Evolutionary conservation across 2,797 vertebrate species (phyloP).

Genomic region (Catamblyrhynchus diadema): DNA sequence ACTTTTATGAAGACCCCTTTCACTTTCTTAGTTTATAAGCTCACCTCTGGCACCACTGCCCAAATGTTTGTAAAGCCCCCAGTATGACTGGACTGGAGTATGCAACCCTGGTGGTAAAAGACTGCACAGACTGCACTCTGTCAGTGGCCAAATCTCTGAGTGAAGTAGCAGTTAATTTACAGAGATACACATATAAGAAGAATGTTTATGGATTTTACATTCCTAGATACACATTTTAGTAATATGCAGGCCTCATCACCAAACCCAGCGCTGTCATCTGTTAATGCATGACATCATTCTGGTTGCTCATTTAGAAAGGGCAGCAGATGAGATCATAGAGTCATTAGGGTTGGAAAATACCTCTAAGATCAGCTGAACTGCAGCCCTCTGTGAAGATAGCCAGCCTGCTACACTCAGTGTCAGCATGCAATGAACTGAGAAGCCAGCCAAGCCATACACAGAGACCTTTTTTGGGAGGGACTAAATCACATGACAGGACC

Average conservation of each 20-base stretch:
- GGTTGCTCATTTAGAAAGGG: background rate
- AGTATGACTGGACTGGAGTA: background rate
- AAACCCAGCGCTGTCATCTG: background rate
- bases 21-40: background rate
- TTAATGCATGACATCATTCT: background rate
- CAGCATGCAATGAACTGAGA: background rate
- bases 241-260: background rate
- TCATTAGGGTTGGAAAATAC: background rate
- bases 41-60: background rate
- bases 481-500: background rate
- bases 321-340: background rate
- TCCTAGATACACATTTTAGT: background rate
- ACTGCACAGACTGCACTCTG: background rate
- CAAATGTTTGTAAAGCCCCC: background rate
- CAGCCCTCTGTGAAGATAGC: background rate
- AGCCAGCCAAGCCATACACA: background rate
- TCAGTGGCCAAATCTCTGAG: background rate
- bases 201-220: background rate
- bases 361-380: background rate
- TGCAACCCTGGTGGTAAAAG: background rate
- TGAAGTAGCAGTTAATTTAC: background rate
- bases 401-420: background rate
- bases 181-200: background rate
- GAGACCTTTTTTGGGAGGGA: background rate
- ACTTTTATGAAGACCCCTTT: background rate